phyloP scores from a whole-genome alignment of 2,888 invertebrate genomes.

The Blomia tropicalis region DNA sequence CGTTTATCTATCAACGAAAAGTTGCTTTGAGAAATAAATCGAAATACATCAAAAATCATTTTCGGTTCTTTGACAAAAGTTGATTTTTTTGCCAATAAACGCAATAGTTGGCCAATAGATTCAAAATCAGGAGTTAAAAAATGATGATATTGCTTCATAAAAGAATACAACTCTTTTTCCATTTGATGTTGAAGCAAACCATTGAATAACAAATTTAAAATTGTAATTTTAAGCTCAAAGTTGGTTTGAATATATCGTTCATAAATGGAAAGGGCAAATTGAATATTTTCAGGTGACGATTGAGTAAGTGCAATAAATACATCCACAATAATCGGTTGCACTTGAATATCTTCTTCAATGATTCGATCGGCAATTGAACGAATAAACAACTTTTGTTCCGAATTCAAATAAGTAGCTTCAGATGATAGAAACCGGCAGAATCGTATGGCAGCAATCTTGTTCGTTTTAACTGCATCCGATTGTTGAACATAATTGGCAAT shows the following conservation, averaged over 20 bases:
- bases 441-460: slow-evolving; percentile 16
- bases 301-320: slow-evolving; percentile 10
- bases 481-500: not conserved
- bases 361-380: slow-evolving; percentile 5
- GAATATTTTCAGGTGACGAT: slow-evolving; percentile 19
- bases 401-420: not conserved
- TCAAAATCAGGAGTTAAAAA: not conserved
- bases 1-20: not conserved
- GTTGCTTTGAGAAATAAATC: not conserved
- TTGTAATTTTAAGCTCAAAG: not conserved
- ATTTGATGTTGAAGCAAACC: not conserved
- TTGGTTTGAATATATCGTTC: not conserved
- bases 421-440: slow-evolving; percentile 14
- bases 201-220: not conserved
- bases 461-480: not conserved
- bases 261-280: not conserved
- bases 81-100: not conserved
- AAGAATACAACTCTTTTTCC: not conserved
- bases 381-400: slow-evolving; percentile 2
- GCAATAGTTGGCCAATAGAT: not conserved
- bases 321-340: not conserved
- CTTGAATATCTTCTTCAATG: not conserved
- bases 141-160: not conserved
- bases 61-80: not conserved
- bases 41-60: slow-evolving; percentile 7